These are phyloP conservation scores for Lamellibrachia satsuma DNA, from an alignment of 2,888 invertebrate species.

Conservation along the genomic window DNA sequence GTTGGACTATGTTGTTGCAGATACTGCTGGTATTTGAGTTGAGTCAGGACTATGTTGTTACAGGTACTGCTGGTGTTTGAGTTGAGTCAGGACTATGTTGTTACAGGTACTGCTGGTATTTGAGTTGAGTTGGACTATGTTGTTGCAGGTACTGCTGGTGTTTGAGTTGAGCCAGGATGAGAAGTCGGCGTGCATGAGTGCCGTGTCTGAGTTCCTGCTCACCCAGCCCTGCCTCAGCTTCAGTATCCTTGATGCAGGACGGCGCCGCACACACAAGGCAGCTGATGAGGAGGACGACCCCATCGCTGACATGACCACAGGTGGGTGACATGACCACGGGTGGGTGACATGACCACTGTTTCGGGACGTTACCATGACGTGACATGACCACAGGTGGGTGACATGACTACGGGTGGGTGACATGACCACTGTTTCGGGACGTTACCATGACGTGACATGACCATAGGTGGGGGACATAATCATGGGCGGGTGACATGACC, in stretches of 20 bases:
- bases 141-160: constrained; percentile 77
- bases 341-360: neutral
- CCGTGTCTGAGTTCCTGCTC: constrained; percentile 84
- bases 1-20: no score
- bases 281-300: constrained; percentile 37
- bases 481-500: neutral
- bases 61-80: neutral
- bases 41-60: no score
- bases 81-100: neutral
- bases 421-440: neutral
- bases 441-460: constrained; percentile 54
- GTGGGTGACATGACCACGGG: constrained; percentile 39
- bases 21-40: no score
- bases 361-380: no score
- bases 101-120: neutral
- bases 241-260: constrained; percentile 80
- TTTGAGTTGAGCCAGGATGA: constrained; percentile 73
- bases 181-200: constrained; percentile 51
- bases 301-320: constrained; percentile 61
- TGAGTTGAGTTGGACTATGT: neutral
- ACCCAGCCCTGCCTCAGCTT: constrained; percentile 89
- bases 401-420: neutral
- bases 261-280: constrained; percentile 53
- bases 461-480: constrained; percentile 51
- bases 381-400: constrained; percentile 60